These are phyloP conservation scores for Crypturellus undulatus DNA, from an alignment of 2,113 vertebrate genomes.

Conservation along the genomic window DNA sequence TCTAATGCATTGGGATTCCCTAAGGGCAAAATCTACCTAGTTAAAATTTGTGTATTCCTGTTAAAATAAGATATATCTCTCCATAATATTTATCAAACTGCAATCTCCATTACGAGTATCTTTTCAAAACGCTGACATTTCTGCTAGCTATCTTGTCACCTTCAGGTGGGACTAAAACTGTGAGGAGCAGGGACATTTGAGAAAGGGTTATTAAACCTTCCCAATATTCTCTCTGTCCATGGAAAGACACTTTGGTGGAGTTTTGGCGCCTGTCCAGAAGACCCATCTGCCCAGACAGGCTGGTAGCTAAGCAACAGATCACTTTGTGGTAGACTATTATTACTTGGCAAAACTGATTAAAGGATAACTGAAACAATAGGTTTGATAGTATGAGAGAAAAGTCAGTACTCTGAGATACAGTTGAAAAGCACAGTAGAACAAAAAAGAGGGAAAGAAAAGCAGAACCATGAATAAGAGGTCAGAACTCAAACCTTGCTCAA, in stretches of 20 bases:
- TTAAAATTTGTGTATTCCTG: background rate
- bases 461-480: background rate
- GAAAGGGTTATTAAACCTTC: background rate
- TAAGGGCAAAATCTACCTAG: background rate
- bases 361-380: background rate
- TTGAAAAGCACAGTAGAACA: no score
- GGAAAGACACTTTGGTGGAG: background rate
- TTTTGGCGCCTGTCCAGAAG: background rate
- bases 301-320: conserved; percentile 3
- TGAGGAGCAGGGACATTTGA: background rate
- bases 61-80: background rate
- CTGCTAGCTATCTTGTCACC: background rate
- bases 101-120: background rate
- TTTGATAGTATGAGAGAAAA: background rate
- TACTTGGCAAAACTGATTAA: conserved; percentile 8
- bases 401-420: background rate
- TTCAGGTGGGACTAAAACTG: background rate
- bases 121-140: background rate
- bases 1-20: background rate
- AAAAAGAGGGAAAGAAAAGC: background rate
- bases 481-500: background rate
- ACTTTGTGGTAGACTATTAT: background rate
- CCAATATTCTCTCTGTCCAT: background rate
- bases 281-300: background rate
- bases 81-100: background rate